Base-by-base conservation (phyloP, 2,888 invertebrate species). In the Nasonia oneida region DNA sequence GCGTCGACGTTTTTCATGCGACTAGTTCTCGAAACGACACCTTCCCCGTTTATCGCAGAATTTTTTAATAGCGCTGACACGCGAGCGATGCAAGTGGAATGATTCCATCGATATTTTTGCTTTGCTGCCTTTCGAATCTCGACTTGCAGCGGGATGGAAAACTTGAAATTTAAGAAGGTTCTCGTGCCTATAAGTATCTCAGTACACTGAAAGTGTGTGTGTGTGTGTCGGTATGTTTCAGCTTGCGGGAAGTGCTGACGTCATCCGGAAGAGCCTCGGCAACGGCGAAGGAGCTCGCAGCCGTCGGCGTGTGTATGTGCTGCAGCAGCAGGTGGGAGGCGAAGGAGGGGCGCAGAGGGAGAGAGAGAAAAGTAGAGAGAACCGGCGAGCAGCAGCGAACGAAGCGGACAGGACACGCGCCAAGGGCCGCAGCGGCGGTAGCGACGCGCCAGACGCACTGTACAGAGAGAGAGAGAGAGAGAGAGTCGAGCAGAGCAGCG, bases 221-320 rank as follows among this genome's bases (percentile, higher is more conserved):
- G 15, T 15, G 15, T 71, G 18, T n/a, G 39, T 39, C 14, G 39
- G 29, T 37, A 42, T 76, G 76, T 76, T 76, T 57, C 57, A 76
- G 76, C 10, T 76, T 76, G 76, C 76, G 76, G 76, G 37, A 76
- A 76, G 76, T 76, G 76, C 76, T 76, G 76, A 76, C 76, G 53
- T 76, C 76, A 76, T 76, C 76, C 76, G 76, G 76, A 76, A 76
- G 76, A 57, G 53, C 76, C 3, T 0, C 73, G 73, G 37, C 4
- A 37, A 47, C 29, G 53, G 33, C 15, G 53, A 76, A 37, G 75
- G 12, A 37, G 57, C 71, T 71, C 42, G 71, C 18, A 14, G 29
- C 23, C 12, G 23, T 64, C 14, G 64, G 64, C 29, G 23, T 61
- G 64, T 33, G 64, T 14, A 14, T 29, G 64, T 14, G 71, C 70